A percentile compares a stretch with the other conserved stretches of the same genome.
These are phyloP conservation scores for Macrosiphum euphorbiae DNA, from an alignment of 2,888 invertebrate genomes.

Conservation along the genomic window DNA sequence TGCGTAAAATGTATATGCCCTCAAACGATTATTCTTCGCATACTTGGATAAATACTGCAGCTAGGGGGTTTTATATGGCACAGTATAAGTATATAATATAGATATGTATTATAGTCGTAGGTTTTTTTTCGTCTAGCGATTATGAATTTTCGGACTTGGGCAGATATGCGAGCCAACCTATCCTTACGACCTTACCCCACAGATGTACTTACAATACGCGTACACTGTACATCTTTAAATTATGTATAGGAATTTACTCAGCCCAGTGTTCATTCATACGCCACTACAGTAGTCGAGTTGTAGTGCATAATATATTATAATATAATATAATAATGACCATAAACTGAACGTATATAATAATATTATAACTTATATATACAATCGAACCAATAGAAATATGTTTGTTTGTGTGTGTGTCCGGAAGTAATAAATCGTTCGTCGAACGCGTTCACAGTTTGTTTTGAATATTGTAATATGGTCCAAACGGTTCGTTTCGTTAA, in stretches of 20 bases:
- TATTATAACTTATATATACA: conserved; percentile 17
- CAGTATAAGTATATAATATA: background rate
- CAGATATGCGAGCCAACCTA: background rate
- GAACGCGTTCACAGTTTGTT: background rate
- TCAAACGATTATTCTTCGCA: conserved; percentile 12
- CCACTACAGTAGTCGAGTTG: background rate
- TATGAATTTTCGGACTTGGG: background rate
- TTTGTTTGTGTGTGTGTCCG: background rate
- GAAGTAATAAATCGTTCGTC: conserved; percentile 37
- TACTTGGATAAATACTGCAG: background rate
- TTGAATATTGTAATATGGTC: conserved; percentile 10
- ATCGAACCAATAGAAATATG: background rate
- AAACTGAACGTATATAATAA: background rate
- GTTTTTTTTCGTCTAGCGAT: background rate
- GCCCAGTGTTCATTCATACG: background rate
- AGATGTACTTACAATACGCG: background rate
- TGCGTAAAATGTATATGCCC: conserved; percentile 2
- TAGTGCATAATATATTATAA: background rate
- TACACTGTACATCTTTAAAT: background rate
- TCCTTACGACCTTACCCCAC: background rate
- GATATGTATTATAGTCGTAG: background rate
- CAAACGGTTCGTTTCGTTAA: background rate
- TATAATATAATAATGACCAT: background rate
- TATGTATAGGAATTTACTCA: background rate
- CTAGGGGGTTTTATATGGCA: background rate